Percentiles rank a stretch among this genome's conserved stretches.
phyloP scores from a whole-genome alignment of 2,797 vertebrate species.

The Sebastes hopkinsi region DNA sequence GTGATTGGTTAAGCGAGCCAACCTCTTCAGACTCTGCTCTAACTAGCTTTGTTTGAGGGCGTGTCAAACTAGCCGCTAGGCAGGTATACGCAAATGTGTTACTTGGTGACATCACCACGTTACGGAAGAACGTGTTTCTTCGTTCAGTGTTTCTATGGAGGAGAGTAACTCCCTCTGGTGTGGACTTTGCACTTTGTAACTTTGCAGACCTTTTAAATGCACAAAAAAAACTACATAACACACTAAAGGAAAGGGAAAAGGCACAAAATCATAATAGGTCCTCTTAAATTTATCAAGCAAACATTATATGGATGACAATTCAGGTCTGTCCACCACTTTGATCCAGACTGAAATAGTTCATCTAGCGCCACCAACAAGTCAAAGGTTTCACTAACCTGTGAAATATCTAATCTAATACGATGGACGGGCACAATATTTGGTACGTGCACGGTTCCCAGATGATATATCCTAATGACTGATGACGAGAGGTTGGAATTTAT shows the following conservation, averaged over 20 bases:
- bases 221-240: background rate
- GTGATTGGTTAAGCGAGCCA: too few relatives aligned
- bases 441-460: background rate
- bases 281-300: background rate
- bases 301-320: background rate
- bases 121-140: background rate
- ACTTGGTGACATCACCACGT: too few relatives aligned
- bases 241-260: background rate
- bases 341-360: background rate
- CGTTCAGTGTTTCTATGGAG: too few relatives aligned
- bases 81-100: too few relatives aligned
- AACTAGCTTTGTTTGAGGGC: too few relatives aligned
- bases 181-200: too few relatives aligned
- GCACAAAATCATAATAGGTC: background rate
- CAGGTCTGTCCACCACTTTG: too few relatives aligned
- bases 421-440: background rate
- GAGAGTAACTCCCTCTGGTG: too few relatives aligned
- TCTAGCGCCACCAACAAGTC: too few relatives aligned
- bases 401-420: background rate
- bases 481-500: background rate
- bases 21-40: too few relatives aligned
- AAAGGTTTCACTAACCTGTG: background rate
- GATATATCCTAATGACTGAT: background rate
- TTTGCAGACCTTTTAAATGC: background rate
- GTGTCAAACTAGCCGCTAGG: too few relatives aligned